Percentiles rank a stretch among this genome's conserved stretches.
Conservation (phyloP, 2,113 vertebrate genomes). For the Climacteris rufus region DNA sequence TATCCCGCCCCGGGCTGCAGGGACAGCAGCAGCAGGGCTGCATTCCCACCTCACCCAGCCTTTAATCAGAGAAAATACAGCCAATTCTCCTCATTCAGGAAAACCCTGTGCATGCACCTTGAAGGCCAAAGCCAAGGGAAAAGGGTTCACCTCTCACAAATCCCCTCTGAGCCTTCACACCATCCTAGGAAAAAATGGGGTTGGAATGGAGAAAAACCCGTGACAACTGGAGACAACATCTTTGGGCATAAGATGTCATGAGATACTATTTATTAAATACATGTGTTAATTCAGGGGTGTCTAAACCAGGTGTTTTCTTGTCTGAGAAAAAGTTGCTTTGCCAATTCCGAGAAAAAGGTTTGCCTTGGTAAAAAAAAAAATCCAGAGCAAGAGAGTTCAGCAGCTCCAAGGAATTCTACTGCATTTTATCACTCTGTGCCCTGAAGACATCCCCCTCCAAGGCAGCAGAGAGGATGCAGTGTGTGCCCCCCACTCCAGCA, state of each 20-base stretch:
- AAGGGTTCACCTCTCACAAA: background rate
- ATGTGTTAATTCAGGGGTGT: background rate
- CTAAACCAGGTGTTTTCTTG: too few species aligned
- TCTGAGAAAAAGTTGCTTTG: background rate
- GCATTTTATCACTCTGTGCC: background rate
- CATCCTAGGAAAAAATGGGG: background rate
- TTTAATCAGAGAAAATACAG: background rate
- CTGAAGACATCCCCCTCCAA: background rate
- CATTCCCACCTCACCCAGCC: too few species aligned
- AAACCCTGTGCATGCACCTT: accelerated
- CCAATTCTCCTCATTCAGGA: background rate
- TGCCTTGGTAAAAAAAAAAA: background rate
- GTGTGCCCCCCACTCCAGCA: accelerated
- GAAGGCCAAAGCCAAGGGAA: background rate
- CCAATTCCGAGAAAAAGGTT: background rate
- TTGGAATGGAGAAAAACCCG: background rate
- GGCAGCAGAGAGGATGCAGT: background rate
- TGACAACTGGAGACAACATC: background rate
- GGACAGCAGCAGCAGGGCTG: background rate
- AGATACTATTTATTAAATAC: accelerated
- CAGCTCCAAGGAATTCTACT: background rate
- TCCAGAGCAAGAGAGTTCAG: background rate
- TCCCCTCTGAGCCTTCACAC: background rate
- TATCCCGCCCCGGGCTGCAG: background rate
- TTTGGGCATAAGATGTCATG: background rate